These are phyloP conservation scores for Penelope pileata DNA, from an alignment of 2,113 vertebrate genomes.

Conservation along the genomic window DNA sequence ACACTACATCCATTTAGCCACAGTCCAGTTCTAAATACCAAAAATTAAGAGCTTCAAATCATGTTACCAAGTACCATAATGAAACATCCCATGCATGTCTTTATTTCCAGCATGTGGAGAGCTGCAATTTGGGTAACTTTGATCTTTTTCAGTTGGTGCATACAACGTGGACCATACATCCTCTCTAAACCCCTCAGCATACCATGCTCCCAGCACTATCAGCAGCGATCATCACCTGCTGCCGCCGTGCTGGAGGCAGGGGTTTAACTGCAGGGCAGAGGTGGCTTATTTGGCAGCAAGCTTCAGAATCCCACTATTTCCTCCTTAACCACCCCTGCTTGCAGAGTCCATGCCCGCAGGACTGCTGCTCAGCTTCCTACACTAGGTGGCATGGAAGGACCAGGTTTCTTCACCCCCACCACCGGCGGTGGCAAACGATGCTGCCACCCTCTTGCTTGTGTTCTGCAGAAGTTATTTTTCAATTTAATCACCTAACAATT, in stretches of 20 bases:
- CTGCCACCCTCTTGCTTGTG: background rate
- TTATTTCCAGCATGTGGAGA: background rate
- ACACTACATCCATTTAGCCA: background rate
- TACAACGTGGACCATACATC: background rate
- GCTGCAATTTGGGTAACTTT: background rate
- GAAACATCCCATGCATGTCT: background rate
- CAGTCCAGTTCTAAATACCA: background rate
- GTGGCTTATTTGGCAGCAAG: background rate
- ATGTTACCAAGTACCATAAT: background rate
- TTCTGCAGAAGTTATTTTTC: background rate
- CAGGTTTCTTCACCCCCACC: slow-evolving; percentile 3
- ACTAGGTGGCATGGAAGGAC: slow-evolving; percentile 78
- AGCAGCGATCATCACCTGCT: background rate
- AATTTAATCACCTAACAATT: background rate
- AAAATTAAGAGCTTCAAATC: background rate
- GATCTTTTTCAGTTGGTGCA: background rate
- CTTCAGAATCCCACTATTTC: background rate
- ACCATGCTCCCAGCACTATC: background rate
- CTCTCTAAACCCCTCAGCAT: background rate
- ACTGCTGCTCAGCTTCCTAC: slow-evolving; percentile 51
- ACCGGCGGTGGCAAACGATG: background rate
- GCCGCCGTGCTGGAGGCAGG: background rate
- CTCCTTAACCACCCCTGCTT: background rate
- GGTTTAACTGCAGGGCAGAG: background rate
- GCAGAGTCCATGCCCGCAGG: background rate